A percentile compares a stretch with the other conserved stretches of the same genome.
phyloP scores from a whole-genome alignment of 2,797 vertebrate genomes.

The Enteromius fasciolatus region DNA sequence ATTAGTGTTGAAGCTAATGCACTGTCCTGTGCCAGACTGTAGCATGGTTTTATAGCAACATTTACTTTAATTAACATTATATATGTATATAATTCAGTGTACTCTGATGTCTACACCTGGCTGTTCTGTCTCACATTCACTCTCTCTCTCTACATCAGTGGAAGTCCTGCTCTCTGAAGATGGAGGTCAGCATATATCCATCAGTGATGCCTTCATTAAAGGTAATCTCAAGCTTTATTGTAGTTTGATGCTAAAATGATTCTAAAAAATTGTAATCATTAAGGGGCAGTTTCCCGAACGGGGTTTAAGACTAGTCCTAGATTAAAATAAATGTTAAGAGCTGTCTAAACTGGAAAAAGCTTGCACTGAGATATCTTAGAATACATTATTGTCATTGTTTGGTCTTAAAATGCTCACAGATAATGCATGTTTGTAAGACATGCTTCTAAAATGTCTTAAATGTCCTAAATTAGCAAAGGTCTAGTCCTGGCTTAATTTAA shows the following conservation, averaged over 20 bases:
- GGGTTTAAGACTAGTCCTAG: no score
- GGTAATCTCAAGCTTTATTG: constrained; percentile 73
- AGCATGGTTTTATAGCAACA: not conserved
- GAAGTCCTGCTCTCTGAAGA: constrained; percentile 92
- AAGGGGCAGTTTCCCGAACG: no score
- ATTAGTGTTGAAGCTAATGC: not conserved
- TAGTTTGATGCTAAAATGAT: not conserved
- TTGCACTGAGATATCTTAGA: no score
- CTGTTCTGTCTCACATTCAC: not conserved
- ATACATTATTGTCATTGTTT: no score
- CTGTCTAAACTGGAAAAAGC: no score
- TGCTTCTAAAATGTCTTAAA: no score
- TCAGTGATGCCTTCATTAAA: constrained; percentile 98
- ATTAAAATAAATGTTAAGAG: no score
- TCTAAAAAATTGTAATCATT: not conserved
- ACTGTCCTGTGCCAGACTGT: constrained; percentile 21
- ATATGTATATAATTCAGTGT: not conserved
- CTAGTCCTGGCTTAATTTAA: no score
- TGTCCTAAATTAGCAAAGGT: no score
- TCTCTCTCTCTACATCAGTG: constrained; percentile 65
- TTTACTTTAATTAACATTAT: not conserved
- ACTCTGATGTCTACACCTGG: not conserved
- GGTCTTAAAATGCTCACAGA: no score
- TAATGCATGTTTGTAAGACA: no score
- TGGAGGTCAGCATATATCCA: constrained; percentile 92